Evolutionary conservation across 2,888 invertebrate genomes (phyloP), one percentile per base, ranked within the genome.

Genomic region (Heterodera filipjevi): DNA sequence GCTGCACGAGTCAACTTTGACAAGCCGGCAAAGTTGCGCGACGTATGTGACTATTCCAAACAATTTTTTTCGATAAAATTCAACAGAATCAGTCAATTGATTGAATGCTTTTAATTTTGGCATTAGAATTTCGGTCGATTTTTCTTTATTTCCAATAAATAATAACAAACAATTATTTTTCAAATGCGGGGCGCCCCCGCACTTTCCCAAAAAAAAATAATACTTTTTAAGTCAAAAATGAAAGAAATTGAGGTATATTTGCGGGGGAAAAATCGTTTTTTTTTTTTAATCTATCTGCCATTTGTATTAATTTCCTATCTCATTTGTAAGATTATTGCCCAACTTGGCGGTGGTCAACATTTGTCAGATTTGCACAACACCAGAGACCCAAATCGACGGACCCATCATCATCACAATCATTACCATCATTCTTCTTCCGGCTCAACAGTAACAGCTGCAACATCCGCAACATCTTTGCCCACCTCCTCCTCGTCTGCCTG

Each of bases 1-100:
- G 93, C 94, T 81, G 91, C 99, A 68, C 92, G 99, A 85, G 96
- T 96, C 0, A 96, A 95, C 90, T 99, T 97, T 89, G 99, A 99
- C 90, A 97, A 99, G 72, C 85, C 84, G 16, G 82, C 79, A 32
- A 76, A 75, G 64, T 77, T 84, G 78, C 81, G 84, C n/a, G 85
- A 86, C 32, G 46, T 83, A 8, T 49, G 46, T 2, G 19, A 64
- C 5, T n/a, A n/a, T 64, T 22, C n/a, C 3, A 39, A 71, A 71
- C 5, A 10, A 39, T 39, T 39, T 39, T 39, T 39, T 39, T 39
- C 39, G n/a, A n/a, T n/a, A n/a, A n/a, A n/a, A n/a, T n/a, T n/a
- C n/a, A n/a, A n/a, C n/a, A n/a, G n/a, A n/a, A n/a, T n/a, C n/a
- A n/a, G n/a, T n/a, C n/a, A n/a, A n/a, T n/a, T n/a, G n/a, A n/a